These are phyloP conservation scores for Psittacula derbiana DNA, from an alignment of 2,797 vertebrate species.

Conservation along the genomic window DNA sequence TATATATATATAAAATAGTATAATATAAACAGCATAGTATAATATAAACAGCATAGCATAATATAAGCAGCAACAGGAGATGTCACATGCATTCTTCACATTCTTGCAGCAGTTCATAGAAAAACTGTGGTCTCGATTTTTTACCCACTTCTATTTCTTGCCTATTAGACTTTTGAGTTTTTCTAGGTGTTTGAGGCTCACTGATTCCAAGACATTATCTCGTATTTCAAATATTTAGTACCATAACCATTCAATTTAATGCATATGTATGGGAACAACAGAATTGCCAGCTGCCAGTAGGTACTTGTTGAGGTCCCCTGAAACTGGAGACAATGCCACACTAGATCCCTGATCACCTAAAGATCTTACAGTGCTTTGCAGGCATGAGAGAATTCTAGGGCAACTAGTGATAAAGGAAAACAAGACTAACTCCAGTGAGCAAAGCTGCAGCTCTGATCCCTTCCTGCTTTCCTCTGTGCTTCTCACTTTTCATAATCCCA, in stretches of 20 bases:
- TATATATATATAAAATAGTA: no score
- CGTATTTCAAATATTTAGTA: background rate
- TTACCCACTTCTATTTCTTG: background rate
- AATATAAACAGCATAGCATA: no score
- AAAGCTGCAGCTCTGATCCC: slow-evolving; percentile 19
- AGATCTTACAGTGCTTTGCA: background rate
- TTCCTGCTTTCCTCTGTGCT: slow-evolving; percentile 23
- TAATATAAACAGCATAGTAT: background rate
- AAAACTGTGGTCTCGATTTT: background rate
- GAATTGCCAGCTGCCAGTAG: background rate
- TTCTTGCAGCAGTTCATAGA: background rate
- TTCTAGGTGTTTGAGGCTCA: background rate
- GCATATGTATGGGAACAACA: background rate
- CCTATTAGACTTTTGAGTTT: background rate
- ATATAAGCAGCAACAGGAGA: background rate
- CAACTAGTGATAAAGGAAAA: slow-evolving; percentile 27
- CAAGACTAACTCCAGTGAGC: slow-evolving; percentile 1
- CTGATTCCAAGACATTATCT: background rate
- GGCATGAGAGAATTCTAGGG: background rate
- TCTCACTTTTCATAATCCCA: slow-evolving; percentile 14
- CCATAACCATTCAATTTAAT: background rate
- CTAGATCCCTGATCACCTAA: background rate
- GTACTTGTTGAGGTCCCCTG: background rate
- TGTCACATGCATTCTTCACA: background rate
- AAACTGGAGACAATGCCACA: background rate